These are phyloP conservation scores for Sylvia borin DNA, from an alignment of 2,797 vertebrate species.

Conservation along the genomic window DNA sequence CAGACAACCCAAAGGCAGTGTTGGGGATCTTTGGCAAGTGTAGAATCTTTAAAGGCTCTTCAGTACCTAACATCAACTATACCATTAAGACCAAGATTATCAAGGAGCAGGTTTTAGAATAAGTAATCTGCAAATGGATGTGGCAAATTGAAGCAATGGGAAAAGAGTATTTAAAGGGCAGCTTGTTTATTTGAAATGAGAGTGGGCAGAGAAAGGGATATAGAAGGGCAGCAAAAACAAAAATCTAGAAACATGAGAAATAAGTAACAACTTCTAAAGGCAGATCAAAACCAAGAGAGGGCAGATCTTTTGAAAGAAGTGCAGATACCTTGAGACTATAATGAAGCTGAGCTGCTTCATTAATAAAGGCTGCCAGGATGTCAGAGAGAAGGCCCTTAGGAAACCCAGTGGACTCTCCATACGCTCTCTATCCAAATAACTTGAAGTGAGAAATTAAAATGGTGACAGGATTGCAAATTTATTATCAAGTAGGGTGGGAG, in stretches of 20 bases:
- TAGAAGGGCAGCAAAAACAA: not conserved
- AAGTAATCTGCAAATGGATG: not conserved
- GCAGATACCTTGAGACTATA: not conserved
- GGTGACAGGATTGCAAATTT: not conserved
- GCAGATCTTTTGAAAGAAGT: not conserved
- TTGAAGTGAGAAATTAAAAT: not conserved
- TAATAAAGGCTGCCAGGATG: not conserved
- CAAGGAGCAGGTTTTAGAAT: not conserved
- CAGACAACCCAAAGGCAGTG: not conserved
- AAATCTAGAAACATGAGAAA: not conserved
- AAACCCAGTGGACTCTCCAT: not conserved
- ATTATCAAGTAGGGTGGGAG: not conserved
- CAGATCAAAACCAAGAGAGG: not conserved
- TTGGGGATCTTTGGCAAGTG: not conserved
- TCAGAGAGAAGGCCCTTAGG: not conserved
- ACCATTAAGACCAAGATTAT: not conserved
- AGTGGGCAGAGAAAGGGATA: not conserved
- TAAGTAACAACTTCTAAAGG: not conserved
- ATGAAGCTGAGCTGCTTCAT: not conserved
- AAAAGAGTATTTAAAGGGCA: not conserved
- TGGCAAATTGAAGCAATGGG: not conserved
- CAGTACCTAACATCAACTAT: not conserved
- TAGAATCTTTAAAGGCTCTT: not conserved
- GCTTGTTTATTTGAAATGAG: not conserved
- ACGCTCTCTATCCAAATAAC: not conserved